Evolutionary conservation across 2,888 invertebrate species (phyloP).

Genomic region (Acrobasis consociella): DNA sequence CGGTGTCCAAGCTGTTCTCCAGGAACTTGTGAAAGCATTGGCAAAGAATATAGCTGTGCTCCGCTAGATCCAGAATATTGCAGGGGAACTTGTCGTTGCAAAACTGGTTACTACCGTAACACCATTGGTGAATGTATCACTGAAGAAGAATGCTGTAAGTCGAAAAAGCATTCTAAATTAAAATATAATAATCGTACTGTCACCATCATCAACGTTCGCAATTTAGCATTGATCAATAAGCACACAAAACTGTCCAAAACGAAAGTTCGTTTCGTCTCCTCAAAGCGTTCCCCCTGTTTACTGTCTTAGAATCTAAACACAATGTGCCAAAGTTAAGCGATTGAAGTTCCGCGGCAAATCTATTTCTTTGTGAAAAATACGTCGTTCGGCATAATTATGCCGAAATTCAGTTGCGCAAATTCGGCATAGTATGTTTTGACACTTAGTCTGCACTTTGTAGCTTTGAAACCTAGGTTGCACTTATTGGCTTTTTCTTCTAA

Average conservation of each 20-base stretch:
- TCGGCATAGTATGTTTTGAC: no score
- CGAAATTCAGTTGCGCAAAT: no score
- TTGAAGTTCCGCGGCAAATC: no score
- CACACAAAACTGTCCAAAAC: neutral
- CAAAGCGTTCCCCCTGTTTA: neutral
- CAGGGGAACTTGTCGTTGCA: slow-evolving; percentile 5
- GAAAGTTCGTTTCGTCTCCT: neutral
- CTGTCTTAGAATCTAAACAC: neutral
- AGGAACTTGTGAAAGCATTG: neutral
- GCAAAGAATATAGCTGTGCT: neutral
- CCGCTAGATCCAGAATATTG: neutral
- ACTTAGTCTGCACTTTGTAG: no score
- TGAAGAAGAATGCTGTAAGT: slow-evolving; percentile 6
- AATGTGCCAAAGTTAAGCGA: no score
- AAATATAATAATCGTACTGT: neutral
- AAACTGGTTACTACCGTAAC: slow-evolving; percentile 6
- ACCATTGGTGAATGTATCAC: neutral
- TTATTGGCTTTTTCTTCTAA: no score
- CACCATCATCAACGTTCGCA: neutral
- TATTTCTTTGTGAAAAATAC: no score
- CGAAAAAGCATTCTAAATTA: neutral
- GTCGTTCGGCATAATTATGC: no score
- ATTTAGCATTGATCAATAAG: neutral
- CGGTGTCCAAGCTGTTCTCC: neutral
- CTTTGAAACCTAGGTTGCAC: no score